Percentiles rank a stretch among this genome's conserved stretches.
phyloP scores from a whole-genome alignment of 2,888 invertebrate species.

The Ecliptopera silaceata region DNA sequence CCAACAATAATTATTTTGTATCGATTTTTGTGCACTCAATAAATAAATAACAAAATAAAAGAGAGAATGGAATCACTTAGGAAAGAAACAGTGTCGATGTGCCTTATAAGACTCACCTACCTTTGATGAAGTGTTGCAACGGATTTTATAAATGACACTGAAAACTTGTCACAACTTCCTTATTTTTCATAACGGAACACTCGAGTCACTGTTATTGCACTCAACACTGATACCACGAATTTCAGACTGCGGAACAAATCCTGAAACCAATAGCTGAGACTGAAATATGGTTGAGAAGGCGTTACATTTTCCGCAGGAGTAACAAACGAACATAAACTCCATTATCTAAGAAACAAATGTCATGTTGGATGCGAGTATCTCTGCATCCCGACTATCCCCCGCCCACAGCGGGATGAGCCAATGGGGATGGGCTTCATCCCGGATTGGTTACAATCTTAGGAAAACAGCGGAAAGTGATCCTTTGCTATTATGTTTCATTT shows the following conservation, averaged over 20 bases:
- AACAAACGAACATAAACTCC: constrained; percentile 56
- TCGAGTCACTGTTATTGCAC: constrained; percentile 33
- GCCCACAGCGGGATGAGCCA: constrained; percentile 62
- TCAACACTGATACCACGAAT: constrained; percentile 41
- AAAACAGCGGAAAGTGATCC: constrained; percentile 65
- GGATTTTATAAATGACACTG: constrained; percentile 1
- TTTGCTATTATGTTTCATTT: constrained; percentile 64
- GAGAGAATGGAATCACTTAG: no score
- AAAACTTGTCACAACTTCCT: constrained; percentile 11
- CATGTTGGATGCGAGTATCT: constrained; percentile 46
- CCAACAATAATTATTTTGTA: no score
- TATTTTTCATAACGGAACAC: constrained; percentile 6
- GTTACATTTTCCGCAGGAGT: constrained; percentile 57
- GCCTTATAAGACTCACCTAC: no score
- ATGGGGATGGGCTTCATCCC: constrained; percentile 48
- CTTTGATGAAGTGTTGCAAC: background rate
- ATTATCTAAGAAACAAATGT: constrained; percentile 53
- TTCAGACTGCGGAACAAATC: constrained; percentile 47
- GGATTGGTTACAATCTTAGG: constrained; percentile 72
- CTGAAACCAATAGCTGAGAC: constrained; percentile 66
- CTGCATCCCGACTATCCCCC: constrained; percentile 65
- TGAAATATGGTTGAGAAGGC: constrained; percentile 61
- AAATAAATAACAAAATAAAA: no score
- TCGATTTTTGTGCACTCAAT: no score
- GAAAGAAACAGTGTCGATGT: no score